phyloP scores from a whole-genome alignment of 2,113 vertebrate species.

The Oreocharis arfaki region DNA sequence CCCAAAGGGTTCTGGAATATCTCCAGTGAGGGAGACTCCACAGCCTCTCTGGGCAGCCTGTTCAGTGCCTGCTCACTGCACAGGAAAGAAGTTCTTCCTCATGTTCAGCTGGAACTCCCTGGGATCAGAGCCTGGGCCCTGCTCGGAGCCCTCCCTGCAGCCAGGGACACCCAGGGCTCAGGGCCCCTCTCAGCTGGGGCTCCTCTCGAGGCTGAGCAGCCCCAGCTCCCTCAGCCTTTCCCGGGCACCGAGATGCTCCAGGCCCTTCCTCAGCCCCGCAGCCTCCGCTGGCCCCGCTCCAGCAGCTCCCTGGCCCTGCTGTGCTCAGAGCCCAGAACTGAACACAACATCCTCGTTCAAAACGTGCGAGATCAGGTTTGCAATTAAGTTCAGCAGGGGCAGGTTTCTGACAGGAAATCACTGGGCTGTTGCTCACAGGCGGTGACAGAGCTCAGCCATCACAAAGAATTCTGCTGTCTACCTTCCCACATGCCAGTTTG shows the following conservation, averaged over 20 bases:
- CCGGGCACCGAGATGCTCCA: not conserved
- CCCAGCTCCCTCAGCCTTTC: not conserved
- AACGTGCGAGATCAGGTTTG: not conserved
- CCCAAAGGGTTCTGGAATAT: not conserved
- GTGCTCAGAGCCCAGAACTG: not conserved
- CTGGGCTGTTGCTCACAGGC: not conserved
- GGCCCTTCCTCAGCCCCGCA: not conserved
- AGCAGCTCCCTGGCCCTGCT: not conserved
- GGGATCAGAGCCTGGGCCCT: not conserved
- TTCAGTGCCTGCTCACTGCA: not conserved
- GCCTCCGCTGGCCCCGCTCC: not conserved
- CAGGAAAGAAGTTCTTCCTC: not conserved
- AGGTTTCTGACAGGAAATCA: not conserved
- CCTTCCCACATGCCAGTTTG: not conserved
- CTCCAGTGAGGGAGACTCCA: not conserved
- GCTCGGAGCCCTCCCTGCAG: not conserved
- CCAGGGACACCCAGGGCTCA: not conserved
- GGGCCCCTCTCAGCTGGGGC: not conserved
- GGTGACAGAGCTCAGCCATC: not conserved
- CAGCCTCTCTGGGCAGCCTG: not conserved
- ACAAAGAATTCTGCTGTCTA: not conserved
- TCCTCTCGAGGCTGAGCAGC: not conserved
- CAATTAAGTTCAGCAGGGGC: not conserved
- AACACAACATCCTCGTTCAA: not conserved
- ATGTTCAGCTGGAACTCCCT: rapidly evolving